These are phyloP conservation scores for Plestiodon gilberti DNA, from an alignment of 2,113 vertebrate species.

Conservation along the genomic window DNA sequence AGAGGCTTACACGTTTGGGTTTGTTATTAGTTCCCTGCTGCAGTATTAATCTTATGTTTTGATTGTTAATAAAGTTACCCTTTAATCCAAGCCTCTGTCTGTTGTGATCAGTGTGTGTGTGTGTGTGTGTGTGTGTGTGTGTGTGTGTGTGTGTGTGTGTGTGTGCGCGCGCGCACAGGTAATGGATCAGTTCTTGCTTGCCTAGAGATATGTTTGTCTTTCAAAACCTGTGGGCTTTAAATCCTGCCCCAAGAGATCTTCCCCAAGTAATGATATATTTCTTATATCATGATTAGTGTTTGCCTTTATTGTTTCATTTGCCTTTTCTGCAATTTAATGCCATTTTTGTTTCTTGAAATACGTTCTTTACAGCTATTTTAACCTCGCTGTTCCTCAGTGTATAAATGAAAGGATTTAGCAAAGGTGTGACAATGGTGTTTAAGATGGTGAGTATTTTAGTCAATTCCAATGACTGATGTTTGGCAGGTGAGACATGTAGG, in stretches of 20 bases:
- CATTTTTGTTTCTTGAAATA: neutral
- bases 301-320: neutral
- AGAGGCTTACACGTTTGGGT: too few relatives aligned
- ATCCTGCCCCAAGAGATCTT: neutral
- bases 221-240: neutral
- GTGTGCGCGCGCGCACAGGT: too few relatives aligned
- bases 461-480: conserved; percentile 37
- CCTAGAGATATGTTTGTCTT: neutral
- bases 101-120: too few relatives aligned
- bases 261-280: neutral
- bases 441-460: conserved; percentile 44
- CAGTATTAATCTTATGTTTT: too few relatives aligned
- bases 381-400: conserved; percentile 10
- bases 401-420: conserved; percentile 25
- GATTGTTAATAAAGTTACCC: too few relatives aligned
- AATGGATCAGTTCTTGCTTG: neutral
- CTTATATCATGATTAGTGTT: neutral
- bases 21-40: too few relatives aligned
- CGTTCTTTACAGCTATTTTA: neutral
- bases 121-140: too few relatives aligned
- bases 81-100: too few relatives aligned
- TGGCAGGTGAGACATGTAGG: conserved; percentile 45
- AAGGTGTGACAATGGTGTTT: conserved; percentile 43
- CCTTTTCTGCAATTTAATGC: neutral
- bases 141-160: too few relatives aligned